phyloP scores from a whole-genome alignment of 2,113 vertebrate genomes.

The Clarias batrachus region DNA sequence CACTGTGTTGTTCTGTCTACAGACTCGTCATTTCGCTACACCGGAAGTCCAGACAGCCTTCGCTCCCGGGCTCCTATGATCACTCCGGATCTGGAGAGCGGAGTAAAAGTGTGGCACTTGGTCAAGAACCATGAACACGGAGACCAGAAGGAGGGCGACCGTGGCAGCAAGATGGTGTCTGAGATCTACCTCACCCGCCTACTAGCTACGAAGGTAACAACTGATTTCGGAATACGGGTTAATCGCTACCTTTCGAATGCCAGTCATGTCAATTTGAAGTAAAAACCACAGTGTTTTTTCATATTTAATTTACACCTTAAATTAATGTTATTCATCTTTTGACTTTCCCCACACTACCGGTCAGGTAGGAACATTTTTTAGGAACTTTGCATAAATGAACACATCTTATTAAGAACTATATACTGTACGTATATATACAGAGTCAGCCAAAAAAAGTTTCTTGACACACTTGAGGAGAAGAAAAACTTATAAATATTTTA shows the following conservation, averaged over 20 bases:
- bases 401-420: neutral
- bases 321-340: neutral
- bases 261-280: neutral
- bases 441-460: no score
- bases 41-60: constrained; percentile 95
- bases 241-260: neutral
- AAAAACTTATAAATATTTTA: no score
- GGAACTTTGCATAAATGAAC: neutral
- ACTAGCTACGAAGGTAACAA: constrained; percentile 90
- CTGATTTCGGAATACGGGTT: neutral
- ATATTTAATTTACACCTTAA: no score
- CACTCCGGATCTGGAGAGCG: constrained; percentile 94
- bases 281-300: neutral
- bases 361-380: neutral
- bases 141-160: constrained; percentile 96
- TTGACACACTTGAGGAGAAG: no score
- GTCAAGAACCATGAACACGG: constrained; percentile 98
- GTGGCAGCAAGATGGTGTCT: constrained; percentile 98
- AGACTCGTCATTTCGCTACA: constrained; percentile 98
- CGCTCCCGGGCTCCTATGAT: constrained; percentile 96
- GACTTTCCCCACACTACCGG: neutral
- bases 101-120: constrained; percentile 96
- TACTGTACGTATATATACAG: no score
- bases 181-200: constrained; percentile 98
- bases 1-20: constrained; percentile 24